phyloP scores from a whole-genome alignment of 2,888 invertebrate species.

The Psylliodes chrysocephalus region DNA sequence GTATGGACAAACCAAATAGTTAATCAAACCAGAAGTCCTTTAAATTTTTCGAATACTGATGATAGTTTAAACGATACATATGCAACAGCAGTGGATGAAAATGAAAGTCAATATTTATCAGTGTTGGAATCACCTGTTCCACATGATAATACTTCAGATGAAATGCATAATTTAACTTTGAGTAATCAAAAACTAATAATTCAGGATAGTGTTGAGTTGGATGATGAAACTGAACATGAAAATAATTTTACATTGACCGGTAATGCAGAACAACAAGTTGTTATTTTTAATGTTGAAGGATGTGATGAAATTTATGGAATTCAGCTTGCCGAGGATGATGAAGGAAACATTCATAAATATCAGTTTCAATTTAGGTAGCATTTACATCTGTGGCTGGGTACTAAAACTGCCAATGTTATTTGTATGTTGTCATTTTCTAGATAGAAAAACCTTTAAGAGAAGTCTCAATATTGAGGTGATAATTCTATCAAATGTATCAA shows the following conservation, averaged over 20 bases:
- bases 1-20: conserved; percentile 35
- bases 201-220: conserved; percentile 33
- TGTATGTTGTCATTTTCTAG: too few relatives aligned
- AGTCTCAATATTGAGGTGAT: too few relatives aligned
- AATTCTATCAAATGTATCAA: too few relatives aligned
- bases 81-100: conserved; percentile 55
- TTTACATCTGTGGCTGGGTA: too few relatives aligned
- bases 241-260: conserved; percentile 23
- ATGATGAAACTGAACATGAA: conserved; percentile 30
- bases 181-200: conserved; percentile 41
- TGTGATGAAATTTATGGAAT: conserved; percentile 61
- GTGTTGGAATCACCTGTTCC: conserved; percentile 56
- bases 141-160: conserved; percentile 51
- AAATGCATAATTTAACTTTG: conserved; percentile 47
- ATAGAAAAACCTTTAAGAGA: too few relatives aligned
- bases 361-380: conserved; percentile 61
- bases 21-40: conserved; percentile 9
- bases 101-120: conserved; percentile 59
- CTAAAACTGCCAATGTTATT: too few relatives aligned
- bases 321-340: conserved; percentile 59
- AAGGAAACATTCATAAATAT: conserved; percentile 61
- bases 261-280: conserved; percentile 50
- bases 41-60: conserved; percentile 29
- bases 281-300: conserved; percentile 59
- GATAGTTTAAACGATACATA: conserved; percentile 57